These are phyloP conservation scores for Seira sanloemensis DNA, from an alignment of 2,888 invertebrate species.

Conservation along the genomic window DNA sequence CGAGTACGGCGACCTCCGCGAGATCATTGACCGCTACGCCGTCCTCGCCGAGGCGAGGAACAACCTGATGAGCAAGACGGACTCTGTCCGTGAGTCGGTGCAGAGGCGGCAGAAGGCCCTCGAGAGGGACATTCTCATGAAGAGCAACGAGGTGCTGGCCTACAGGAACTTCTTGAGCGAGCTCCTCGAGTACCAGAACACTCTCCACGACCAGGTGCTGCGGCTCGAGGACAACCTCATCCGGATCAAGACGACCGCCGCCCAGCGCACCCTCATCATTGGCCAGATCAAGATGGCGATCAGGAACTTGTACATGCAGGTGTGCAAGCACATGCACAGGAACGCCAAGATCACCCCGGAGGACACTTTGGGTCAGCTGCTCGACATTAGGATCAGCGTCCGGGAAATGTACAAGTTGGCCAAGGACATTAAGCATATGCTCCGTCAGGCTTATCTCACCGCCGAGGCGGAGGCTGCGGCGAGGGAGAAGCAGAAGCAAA, in stretches of 20 bases:
- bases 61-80: constrained; percentile 47
- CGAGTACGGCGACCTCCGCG: constrained; percentile 69
- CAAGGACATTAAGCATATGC: constrained; percentile 70
- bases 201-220: constrained; percentile 61
- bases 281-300: constrained; percentile 72
- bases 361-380: constrained; percentile 69
- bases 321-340: constrained; percentile 70
- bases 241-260: constrained; percentile 70
- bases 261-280: constrained; percentile 68
- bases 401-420: constrained; percentile 69
- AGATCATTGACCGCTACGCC: constrained; percentile 70
- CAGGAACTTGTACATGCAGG: constrained; percentile 68
- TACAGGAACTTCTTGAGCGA: constrained; percentile 71
- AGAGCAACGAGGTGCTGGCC: constrained; percentile 67
- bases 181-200: constrained; percentile 65
- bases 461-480: constrained; percentile 56
- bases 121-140: constrained; percentile 65
- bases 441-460: constrained; percentile 57
- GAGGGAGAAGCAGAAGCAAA: constrained; percentile 49
- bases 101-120: constrained; percentile 61
- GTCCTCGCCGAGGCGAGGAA: constrained; percentile 63
- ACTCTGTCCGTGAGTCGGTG: constrained; percentile 58
- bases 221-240: constrained; percentile 68
- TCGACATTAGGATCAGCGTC: constrained; percentile 68
- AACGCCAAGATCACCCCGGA: constrained; percentile 53